A percentile compares a stretch with the other conserved stretches of the same genome.
Evolutionary conservation across 2,888 invertebrate species (phyloP).

Genomic region (Lasiommata megera): DNA sequence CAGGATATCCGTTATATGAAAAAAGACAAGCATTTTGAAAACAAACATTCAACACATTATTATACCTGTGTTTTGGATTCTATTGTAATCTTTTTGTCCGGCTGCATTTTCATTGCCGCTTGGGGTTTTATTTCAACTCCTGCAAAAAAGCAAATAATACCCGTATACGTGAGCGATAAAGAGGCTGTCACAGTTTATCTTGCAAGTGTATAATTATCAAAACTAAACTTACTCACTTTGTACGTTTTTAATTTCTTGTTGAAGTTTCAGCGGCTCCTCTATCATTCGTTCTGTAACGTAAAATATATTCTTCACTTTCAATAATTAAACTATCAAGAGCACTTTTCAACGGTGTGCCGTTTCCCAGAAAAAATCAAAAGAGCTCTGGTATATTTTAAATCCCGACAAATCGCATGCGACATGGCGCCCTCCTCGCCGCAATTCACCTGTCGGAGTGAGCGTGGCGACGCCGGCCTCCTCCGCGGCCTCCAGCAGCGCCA

Average conservation of each 20-base stretch:
- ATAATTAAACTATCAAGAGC: too few species aligned
- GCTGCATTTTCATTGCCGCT: conserved; percentile 25
- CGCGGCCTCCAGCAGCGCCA: conserved; percentile 39
- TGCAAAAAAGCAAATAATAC: conserved; percentile 20
- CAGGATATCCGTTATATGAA: too few species aligned
- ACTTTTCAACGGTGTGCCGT: too few species aligned
- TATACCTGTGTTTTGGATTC: conserved; percentile 37
- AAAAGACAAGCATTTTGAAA: too few species aligned
- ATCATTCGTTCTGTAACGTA: conserved; percentile 23
- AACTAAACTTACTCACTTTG: conserved; percentile 35
- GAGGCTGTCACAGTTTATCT: too few species aligned
- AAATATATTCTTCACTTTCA: neutral
- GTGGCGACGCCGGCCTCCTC: conserved; percentile 14
- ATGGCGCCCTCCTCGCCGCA: too few species aligned
- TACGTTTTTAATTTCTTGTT: conserved; percentile 35
- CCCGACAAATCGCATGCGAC: too few species aligned
- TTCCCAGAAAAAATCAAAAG: too few species aligned
- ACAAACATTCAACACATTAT: too few species aligned
- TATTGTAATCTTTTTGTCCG: conserved; percentile 29
- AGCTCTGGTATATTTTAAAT: too few species aligned
- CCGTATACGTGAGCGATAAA: neutral
- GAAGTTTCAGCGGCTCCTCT: conserved; percentile 20
- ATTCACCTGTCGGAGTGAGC: too few species aligned
- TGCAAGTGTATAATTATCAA: too few species aligned
- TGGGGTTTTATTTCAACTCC: conserved; percentile 32